Percentiles rank a stretch among this genome's conserved stretches.
Conservation (phyloP, 2,888 invertebrate species). For the Uropetala carovei region DNA sequence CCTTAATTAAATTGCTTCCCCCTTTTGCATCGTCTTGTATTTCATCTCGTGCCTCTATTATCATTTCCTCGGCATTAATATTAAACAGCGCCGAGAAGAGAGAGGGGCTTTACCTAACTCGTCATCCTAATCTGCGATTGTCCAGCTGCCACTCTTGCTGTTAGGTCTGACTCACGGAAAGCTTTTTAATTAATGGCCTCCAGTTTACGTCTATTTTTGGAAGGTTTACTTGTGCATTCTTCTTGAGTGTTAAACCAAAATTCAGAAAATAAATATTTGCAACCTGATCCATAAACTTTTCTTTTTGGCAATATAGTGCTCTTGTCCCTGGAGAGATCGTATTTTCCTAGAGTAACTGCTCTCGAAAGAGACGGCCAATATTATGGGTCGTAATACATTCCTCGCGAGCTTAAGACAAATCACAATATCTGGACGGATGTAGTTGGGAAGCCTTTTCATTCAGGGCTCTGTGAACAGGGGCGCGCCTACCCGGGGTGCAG, state of each 20-base stretch:
- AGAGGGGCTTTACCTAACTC: neutral
- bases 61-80: conserved; percentile 12
- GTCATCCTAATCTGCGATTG: neutral
- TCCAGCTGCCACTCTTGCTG: neutral
- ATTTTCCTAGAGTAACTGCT: neutral
- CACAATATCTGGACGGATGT: no score
- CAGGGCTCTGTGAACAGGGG: no score
- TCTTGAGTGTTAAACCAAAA: neutral
- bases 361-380: neutral
- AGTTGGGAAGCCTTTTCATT: no score
- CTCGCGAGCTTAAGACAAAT: no score
- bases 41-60: neutral
- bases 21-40: neutral
- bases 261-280: neutral
- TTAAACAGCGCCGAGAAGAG: neutral
- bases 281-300: neutral
- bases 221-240: neutral
- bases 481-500: no score
- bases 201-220: neutral
- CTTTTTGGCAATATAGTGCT: neutral
- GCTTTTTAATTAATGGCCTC: neutral
- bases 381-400: neutral
- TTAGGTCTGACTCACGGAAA: neutral
- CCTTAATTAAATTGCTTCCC: conserved; percentile 17
- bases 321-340: neutral